phyloP scores from a whole-genome alignment of 2,113 vertebrate genomes.

The Micronisus gabar region DNA sequence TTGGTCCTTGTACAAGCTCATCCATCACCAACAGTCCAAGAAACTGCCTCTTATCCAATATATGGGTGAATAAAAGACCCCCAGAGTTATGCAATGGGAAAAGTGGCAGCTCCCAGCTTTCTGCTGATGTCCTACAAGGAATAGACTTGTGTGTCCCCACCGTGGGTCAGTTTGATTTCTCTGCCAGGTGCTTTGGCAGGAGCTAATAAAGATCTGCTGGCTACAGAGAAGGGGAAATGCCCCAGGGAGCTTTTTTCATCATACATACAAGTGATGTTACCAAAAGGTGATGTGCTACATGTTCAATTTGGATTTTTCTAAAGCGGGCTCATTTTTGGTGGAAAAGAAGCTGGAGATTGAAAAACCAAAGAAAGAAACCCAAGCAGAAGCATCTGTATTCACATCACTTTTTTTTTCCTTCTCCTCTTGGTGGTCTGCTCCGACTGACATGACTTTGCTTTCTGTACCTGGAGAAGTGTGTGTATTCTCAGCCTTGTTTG shows the following conservation, averaged over 20 bases:
- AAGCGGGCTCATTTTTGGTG: not conserved
- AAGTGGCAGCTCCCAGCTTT: not conserved
- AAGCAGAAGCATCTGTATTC: not conserved
- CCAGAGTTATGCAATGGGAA: not conserved
- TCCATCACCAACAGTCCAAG: not conserved
- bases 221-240: not conserved
- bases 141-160: not conserved
- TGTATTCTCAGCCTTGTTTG: not conserved
- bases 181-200: not conserved
- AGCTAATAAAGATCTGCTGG: not conserved
- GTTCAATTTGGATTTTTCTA: not conserved
- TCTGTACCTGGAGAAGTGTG: not conserved
- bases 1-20: not conserved
- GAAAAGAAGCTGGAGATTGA: not conserved
- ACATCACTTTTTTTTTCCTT: not conserved
- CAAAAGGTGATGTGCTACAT: accelerated
- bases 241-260: not conserved
- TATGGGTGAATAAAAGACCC: not conserved
- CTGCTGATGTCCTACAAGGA: not conserved
- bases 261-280: not conserved
- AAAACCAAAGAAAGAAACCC: constrained; percentile 16
- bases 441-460: not conserved
- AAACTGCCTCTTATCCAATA: not conserved
- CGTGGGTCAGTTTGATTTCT: not conserved
- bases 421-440: not conserved